Percentiles rank a stretch among this genome's conserved stretches.
phyloP scores from a whole-genome alignment of 2,797 vertebrate genomes.

The Scleropages formosus region DNA sequence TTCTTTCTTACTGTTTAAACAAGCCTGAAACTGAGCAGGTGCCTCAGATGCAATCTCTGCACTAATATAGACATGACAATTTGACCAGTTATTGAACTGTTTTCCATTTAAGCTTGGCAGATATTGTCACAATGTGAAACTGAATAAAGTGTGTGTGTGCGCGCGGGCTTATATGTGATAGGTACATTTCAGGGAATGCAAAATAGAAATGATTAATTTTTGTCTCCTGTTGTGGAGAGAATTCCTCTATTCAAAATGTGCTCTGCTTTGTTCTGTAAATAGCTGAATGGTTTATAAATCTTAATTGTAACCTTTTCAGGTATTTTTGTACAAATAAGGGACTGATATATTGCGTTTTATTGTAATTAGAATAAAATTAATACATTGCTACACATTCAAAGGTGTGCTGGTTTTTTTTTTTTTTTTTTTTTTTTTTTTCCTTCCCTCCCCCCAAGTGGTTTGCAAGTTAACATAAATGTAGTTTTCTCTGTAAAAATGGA shows the following conservation, averaged over 20 bases:
- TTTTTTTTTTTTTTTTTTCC: too few relatives aligned
- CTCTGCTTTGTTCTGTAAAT: constrained; percentile 91
- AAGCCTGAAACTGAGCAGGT: constrained; percentile 70
- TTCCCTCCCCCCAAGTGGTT: too few relatives aligned
- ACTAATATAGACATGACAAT: constrained; percentile 65
- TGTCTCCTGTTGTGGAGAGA: constrained; percentile 70
- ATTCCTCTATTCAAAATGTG: constrained; percentile 79
- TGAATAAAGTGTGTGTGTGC: constrained; percentile 57
- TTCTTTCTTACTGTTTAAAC: constrained; percentile 49
- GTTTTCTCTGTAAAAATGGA: too few relatives aligned
- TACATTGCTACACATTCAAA: constrained; percentile 80
- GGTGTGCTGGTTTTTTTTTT: constrained; percentile 45
- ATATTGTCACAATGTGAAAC: constrained; percentile 72
- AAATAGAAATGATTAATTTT: constrained; percentile 75
- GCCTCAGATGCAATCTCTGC: constrained; percentile 70
- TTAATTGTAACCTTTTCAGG: constrained; percentile 94
- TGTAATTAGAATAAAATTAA: constrained; percentile 98
- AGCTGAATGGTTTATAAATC: constrained; percentile 86
- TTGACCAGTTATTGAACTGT: constrained; percentile 60
- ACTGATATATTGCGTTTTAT: constrained; percentile 95
- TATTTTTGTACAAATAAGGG: constrained; percentile 99
- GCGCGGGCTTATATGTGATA: constrained; percentile 23
- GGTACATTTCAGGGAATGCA: constrained; percentile 84
- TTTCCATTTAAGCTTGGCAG: constrained; percentile 63
- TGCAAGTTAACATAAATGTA: too few relatives aligned